Evolutionary conservation across 1,140 invertebrate species (phyloP), one percentile per base, ranked within the genome.

Genomic region (Copidosoma floridanum): DNA sequence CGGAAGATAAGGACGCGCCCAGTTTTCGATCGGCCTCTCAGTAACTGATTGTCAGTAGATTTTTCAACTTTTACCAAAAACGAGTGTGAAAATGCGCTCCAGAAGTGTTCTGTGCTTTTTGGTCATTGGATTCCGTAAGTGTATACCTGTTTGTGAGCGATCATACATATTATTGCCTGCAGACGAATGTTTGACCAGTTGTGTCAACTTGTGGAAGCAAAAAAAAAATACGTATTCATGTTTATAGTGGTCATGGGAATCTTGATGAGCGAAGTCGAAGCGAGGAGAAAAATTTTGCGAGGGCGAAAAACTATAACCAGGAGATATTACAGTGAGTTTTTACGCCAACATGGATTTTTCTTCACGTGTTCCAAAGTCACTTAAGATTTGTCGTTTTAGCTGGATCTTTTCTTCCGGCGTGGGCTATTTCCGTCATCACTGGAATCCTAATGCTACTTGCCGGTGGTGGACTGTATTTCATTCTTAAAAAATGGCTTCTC

Each of bases 291-390:
- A 75, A 88, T 91, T 71, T 77, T 90, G 32, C 80, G 85, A 63
- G 89, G 89, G 53, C 81, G 89, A 60, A 87, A 88, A 78, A 85
- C 88, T 6, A 83, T 91, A 64, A 90, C 85, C 0, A 84, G 88
- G 40, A 84, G 82, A 61, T 90, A 90, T 71, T 88, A 89, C 64
- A 83, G 89, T 91, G 83, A 89, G 88, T 71, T 27, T 32, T 44
- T 35, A 37, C n/a, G n/a, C n/a, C n/a, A n/a, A n/a, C n/a, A n/a
- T n/a, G n/a, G n/a, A n/a, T n/a, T n/a, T n/a, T n/a, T n/a, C n/a
- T n/a, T n/a, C n/a, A n/a, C n/a, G n/a, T n/a, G n/a, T n/a, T n/a
- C n/a, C 7, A 23, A 38, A 20, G 4, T 40, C 3, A 37, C 20
- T 52, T 35, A 48, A 14, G 26, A 10, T 40, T 10, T 44, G 55